Base-by-base conservation (phyloP, 2,888 invertebrate species). In the Trichopoda pennipes region DNA sequence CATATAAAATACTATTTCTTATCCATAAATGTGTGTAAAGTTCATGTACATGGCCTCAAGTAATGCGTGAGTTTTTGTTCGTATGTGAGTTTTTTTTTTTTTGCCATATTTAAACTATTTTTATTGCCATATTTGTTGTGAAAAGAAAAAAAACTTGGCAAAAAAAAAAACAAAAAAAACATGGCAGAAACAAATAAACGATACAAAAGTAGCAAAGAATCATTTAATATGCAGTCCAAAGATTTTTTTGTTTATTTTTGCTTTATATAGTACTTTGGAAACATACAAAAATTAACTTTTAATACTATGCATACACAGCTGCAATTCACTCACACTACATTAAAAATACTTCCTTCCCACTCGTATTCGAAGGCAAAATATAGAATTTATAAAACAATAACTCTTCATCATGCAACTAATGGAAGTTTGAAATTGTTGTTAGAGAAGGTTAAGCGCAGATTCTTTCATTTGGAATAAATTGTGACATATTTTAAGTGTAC, bases 141-240 rank as follows among this genome's bases (percentile, higher is more conserved):
- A 42, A 19, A 10, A 44, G 21, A 17, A 21, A 55, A n/a, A 64
- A 23, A 42, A 72, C 53, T 61, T 73, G 42, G 56, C 21, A 51
- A 66, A 28, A 16, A 10, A 38, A 70, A 49, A 70, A 17, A 38
- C 14, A 49, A 21, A 28, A 12, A 38, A 47, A 63, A 72, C 55
- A 47, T 64, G 63, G 3, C 17, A 56, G 47, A 61, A 77, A 47
- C 55, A 63, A 77, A 56, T 70, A 77, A 70, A 70, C 49, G 23
- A 64, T 64, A 49, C 19, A 70, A 56, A 56, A 64, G 47, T 51
- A 47, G 47, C 28, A 55, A 55, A 72, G 76, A 72, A 61, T 42
- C 56, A 63, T 73, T 77, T 77, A 69, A 74, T 74, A 77, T 74
- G 77, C 73, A 81, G 60, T 51, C 14, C 63, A 73, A 81, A 77